A percentile compares a stretch with the other conserved stretches of the same genome.
phyloP scores from a whole-genome alignment of 2,888 invertebrate genomes.

The Chalcosyrphus nemorum region DNA sequence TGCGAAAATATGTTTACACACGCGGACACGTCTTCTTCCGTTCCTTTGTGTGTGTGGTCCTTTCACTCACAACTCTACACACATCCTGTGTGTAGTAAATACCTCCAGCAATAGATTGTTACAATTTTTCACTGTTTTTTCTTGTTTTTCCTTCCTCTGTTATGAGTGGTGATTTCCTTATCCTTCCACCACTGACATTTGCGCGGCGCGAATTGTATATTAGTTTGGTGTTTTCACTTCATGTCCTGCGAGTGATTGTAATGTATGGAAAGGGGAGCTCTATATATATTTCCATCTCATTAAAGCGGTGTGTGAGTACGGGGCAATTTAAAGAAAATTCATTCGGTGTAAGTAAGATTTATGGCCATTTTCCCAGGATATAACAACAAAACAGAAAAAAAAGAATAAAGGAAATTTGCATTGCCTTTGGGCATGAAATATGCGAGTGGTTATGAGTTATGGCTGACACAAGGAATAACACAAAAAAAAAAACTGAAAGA shows the following conservation, averaged over 20 bases:
- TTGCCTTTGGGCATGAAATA: conserved; percentile 33
- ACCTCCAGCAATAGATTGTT: neutral
- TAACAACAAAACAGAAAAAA: neutral
- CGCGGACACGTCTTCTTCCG: conserved; percentile 31
- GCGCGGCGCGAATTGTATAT: conserved; percentile 50
- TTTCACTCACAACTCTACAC: no score
- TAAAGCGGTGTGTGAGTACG: conserved; percentile 40
- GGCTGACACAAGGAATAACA: no score
- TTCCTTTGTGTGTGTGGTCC: neutral
- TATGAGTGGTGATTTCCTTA: neutral
- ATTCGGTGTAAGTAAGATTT: conserved; percentile 50
- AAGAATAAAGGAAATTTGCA: conserved; percentile 35
- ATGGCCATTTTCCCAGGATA: conserved; percentile 35
- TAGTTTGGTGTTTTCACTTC: conserved; percentile 34
- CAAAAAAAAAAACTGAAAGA: neutral
- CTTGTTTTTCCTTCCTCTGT: neutral
- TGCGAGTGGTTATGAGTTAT: conserved; percentile 51
- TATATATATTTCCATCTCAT: conserved; percentile 37
- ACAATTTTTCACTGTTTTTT: neutral
- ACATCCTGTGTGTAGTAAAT: conserved; percentile 22
- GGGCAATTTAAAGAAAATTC: conserved; percentile 42
- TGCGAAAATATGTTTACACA: conserved; percentile 54
- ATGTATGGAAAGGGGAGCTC: neutral
- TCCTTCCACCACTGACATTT: neutral
- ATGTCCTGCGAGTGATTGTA: neutral